These are phyloP conservation scores for Clarias macrocephalus DNA, from an alignment of 2,113 vertebrate species.

Conservation along the genomic window DNA sequence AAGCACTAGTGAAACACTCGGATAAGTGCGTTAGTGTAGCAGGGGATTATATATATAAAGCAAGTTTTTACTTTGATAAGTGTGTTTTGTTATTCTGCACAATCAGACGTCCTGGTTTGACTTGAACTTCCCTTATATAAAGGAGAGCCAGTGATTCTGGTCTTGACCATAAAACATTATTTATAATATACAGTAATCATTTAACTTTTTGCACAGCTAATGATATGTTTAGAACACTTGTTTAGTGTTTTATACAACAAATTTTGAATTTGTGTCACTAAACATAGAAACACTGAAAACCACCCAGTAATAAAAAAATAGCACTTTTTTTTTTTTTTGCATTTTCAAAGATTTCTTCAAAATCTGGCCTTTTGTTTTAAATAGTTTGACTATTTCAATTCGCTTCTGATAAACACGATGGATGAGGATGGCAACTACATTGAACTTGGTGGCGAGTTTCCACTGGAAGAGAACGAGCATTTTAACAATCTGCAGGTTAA, in stretches of 20 bases:
- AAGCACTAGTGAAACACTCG: too few relatives aligned
- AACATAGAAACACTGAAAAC: background rate
- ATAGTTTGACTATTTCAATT: constrained; percentile 95
- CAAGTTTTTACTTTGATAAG: too few relatives aligned
- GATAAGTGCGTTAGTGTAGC: too few relatives aligned
- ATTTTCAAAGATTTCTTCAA: background rate
- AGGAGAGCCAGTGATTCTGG: background rate
- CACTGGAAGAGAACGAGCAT: constrained; percentile 88
- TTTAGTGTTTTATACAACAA: background rate
- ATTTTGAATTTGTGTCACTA: background rate
- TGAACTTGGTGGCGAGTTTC: constrained; percentile 86
- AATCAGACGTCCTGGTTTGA: too few relatives aligned
- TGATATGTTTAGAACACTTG: background rate
- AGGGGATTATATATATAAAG: too few relatives aligned
- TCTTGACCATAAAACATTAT: background rate
- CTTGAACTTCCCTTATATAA: background rate
- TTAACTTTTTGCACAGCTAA: background rate
- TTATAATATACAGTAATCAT: background rate
- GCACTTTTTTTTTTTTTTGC: background rate
- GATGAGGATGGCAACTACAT: constrained; percentile 83
- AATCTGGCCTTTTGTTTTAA: background rate
- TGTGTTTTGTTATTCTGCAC: too few relatives aligned
- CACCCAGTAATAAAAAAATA: background rate
- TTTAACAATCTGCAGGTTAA: constrained; percentile 92
- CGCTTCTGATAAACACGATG: constrained; percentile 83